Evolutionary conservation across 2,888 invertebrate genomes (phyloP).

Genomic region (Eupithecia vulgata): DNA sequence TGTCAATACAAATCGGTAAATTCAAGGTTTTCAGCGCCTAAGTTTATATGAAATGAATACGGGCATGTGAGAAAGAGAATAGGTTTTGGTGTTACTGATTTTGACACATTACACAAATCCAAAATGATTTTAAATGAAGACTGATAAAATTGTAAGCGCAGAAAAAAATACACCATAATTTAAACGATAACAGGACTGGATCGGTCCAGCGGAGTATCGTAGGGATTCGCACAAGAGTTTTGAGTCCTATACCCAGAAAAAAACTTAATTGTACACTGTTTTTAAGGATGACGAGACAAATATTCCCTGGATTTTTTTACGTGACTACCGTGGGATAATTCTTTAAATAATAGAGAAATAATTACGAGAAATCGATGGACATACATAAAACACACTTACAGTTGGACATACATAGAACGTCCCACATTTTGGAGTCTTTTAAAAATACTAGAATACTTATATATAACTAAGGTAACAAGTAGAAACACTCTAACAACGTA

Average conservation of each 20-base stretch:
- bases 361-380: no score
- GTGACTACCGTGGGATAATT: no score
- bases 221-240: neutral
- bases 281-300: no score
- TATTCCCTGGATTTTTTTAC: no score
- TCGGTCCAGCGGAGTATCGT: neutral
- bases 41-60: neutral
- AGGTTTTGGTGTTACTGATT: neutral
- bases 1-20: slow-evolving; percentile 32
- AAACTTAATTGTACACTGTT: no score
- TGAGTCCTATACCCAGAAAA: neutral
- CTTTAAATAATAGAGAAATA: no score
- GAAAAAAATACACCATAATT: no score
- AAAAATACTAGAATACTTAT: neutral
- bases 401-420: no score
- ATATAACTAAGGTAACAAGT: neutral
- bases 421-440: no score
- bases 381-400: no score
- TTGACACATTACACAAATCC: neutral
- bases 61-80: neutral
- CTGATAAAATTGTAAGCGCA: no score
- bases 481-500: neutral
- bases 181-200: no score
- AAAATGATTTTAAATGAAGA: neutral
- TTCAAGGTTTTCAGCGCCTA: slow-evolving; percentile 27